phyloP scores from a whole-genome alignment of 2,797 vertebrate genomes.

The Rallus crepitans region DNA sequence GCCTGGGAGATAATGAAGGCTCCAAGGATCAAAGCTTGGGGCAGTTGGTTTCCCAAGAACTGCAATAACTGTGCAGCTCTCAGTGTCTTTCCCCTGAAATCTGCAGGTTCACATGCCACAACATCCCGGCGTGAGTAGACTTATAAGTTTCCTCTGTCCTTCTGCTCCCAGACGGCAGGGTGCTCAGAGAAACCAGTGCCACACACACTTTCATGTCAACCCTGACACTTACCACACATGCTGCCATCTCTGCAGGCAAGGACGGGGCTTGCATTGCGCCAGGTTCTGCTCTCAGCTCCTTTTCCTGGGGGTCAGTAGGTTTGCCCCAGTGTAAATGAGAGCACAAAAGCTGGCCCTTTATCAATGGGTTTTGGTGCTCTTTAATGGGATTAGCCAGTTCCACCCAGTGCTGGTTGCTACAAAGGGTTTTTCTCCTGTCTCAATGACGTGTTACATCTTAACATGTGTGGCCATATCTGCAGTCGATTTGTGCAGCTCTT shows the following conservation, averaged over 20 bases:
- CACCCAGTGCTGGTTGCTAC: slow-evolving; percentile 53
- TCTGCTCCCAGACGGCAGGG: neutral
- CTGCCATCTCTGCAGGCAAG: neutral
- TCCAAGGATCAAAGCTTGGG: neutral
- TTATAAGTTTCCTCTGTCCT: neutral
- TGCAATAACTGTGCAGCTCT: fast-evolving
- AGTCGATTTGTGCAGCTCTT: slow-evolving; percentile 77
- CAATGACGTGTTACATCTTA: slow-evolving; percentile 72
- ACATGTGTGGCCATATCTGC: slow-evolving; percentile 75
- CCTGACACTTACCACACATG: neutral
- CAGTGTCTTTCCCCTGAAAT: slow-evolving; percentile 14
- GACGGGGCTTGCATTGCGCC: fast-evolving
- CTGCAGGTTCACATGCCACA: neutral
- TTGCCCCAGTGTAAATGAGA: neutral
- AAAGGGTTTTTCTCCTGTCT: slow-evolving; percentile 71
- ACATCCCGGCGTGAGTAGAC: neutral
- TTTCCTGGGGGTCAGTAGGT: neutral
- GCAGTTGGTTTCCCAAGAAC: neutral
- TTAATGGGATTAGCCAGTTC: slow-evolving; percentile 56
- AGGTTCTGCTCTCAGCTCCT: neutral
- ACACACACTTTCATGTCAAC: neutral
- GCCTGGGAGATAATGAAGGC: neutral
- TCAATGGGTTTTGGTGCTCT: slow-evolving; percentile 22
- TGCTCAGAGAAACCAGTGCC: neutral
- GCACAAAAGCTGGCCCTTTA: slow-evolving; percentile 24